Conservation (phyloP, 2,888 invertebrate genomes). For the Drosophila meridiana region DNA sequence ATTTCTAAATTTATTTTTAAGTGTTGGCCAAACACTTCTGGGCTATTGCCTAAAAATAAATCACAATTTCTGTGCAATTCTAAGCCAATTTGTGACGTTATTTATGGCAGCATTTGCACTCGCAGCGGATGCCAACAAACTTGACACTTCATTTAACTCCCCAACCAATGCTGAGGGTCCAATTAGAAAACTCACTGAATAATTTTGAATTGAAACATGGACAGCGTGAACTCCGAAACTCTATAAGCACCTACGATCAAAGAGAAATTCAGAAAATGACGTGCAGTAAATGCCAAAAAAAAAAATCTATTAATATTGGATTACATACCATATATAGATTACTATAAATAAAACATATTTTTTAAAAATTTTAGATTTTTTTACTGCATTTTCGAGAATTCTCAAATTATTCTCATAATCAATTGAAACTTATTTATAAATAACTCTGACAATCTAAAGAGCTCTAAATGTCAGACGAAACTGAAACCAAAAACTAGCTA, state of each 20-base stretch:
- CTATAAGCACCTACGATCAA: not conserved
- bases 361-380: no score
- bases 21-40: not conserved
- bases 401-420: no score
- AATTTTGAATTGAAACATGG: not conserved
- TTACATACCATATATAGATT: no score
- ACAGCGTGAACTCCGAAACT: not conserved
- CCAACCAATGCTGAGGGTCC: not conserved
- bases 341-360: no score
- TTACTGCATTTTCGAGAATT: not conserved
- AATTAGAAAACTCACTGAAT: not conserved
- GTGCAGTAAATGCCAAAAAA: no score
- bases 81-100: conserved; percentile 43
- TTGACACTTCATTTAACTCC: conserved; percentile 34
- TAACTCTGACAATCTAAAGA: no score
- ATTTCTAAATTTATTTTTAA: conserved; percentile 21
- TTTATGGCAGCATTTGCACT: conserved; percentile 43
- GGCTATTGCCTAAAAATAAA: conserved; percentile 29
- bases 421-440: no score
- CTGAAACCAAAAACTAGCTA: not conserved
- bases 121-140: conserved; percentile 18
- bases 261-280: no score
- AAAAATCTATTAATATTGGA: no score
- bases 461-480: not conserved
- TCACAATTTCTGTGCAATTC: not conserved